These are phyloP conservation scores for Oscheius sp. DNA, from an alignment of 1,140 invertebrate genomes.

Conservation along the genomic window DNA sequence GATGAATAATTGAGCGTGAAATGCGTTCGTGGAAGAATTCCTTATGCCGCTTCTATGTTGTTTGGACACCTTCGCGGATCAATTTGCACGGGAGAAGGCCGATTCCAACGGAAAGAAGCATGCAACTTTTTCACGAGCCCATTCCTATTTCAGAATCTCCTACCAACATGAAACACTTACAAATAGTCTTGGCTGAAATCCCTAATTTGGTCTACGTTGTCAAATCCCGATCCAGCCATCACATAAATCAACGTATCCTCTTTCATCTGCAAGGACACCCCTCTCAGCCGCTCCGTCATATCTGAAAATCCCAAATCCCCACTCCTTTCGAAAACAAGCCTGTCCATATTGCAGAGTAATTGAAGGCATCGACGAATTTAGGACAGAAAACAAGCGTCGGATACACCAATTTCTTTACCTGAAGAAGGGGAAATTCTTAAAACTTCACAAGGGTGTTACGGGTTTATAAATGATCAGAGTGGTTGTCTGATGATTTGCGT, in stretches of 20 bases:
- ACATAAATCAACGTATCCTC: background rate
- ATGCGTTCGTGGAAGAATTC: no score
- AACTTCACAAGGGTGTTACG: background rate
- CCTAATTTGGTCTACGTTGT: background rate
- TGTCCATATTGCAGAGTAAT: background rate
- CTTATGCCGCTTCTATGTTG: no score
- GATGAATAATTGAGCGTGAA: no score
- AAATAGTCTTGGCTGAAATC: background rate
- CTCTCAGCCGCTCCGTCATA: background rate
- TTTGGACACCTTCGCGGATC: no score
- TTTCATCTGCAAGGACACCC: background rate
- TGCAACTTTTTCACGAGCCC: no score
- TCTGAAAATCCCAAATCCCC: background rate
- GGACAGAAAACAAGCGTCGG: conserved; percentile 29
- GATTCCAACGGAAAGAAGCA: no score
- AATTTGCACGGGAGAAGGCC: no score
- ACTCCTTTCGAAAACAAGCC: background rate
- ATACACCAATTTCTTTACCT: conserved; percentile 10
- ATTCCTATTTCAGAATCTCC: no score
- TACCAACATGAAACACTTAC: no score
- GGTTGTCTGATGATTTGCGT: conserved; percentile 7
- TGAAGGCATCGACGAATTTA: background rate
- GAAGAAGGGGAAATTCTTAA: background rate
- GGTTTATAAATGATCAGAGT: conserved; percentile 17
- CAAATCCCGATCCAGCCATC: background rate